These are phyloP conservation scores for Papilio helenus DNA, from an alignment of 1,140 invertebrate genomes.

Conservation along the genomic window DNA sequence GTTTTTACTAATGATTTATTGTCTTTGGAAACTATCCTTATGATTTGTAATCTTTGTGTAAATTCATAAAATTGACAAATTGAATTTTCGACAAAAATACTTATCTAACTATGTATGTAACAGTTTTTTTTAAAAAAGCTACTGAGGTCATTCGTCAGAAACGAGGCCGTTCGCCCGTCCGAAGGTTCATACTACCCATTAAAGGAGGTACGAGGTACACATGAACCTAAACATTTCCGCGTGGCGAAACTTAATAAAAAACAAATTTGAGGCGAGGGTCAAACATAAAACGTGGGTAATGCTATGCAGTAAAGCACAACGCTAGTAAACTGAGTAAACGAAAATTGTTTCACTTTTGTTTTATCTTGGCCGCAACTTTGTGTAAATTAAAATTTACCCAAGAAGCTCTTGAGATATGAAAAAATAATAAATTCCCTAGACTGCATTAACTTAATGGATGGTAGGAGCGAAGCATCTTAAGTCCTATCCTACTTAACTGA, in stretches of 20 bases:
- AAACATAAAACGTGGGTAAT: constrained; percentile 20
- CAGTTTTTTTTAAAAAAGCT: no score
- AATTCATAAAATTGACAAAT: no score
- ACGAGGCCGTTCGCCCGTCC: background rate
- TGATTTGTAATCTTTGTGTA: no score
- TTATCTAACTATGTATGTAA: no score
- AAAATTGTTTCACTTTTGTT: constrained; percentile 25
- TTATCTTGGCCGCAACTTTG: constrained; percentile 18
- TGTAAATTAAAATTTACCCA: constrained; percentile 15
- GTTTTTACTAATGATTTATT: background rate
- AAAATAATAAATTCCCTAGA: constrained; percentile 20
- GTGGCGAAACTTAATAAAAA: constrained; percentile 26
- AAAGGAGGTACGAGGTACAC: constrained; percentile 13
- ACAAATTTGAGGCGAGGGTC: constrained; percentile 27
- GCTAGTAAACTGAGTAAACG: background rate
- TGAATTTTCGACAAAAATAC: no score
- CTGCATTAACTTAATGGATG: constrained; percentile 4
- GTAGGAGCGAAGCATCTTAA: background rate
- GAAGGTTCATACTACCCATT: constrained; percentile 1
- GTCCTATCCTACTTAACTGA: background rate
- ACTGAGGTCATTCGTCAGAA: background rate
- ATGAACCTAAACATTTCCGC: constrained; percentile 25
- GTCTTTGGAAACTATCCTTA: no score
- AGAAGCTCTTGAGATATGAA: constrained; percentile 23
- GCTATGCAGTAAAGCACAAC: background rate